phyloP scores from a whole-genome alignment of 2,797 vertebrate species.

The Brachyrhaphis roseni region DNA sequence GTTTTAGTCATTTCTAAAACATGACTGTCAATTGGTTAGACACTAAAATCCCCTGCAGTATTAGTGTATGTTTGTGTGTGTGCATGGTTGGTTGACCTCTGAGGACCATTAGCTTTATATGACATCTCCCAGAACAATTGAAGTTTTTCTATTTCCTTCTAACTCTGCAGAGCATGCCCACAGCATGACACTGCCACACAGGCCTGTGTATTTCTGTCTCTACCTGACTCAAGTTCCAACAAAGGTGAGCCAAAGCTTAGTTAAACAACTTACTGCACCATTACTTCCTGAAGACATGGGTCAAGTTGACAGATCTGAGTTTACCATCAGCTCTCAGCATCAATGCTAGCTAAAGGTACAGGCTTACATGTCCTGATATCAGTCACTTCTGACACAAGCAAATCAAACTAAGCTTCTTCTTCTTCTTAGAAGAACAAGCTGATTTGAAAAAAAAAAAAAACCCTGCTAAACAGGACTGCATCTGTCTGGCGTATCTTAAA shows the following conservation, averaged over 20 bases:
- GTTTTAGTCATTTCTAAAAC: not conserved
- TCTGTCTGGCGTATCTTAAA: constrained; percentile 51
- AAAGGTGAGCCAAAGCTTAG: constrained; percentile 70
- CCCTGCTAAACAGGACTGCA: constrained; percentile 18
- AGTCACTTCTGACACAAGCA: constrained; percentile 57
- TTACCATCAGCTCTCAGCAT: constrained; percentile 58
- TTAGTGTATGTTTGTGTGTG: not conserved
- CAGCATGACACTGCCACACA: constrained; percentile 8
- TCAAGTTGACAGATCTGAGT: constrained; percentile 52
- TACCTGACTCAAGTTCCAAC: constrained; percentile 61
- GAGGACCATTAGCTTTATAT: not conserved
- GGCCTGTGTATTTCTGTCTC: constrained; percentile 46
- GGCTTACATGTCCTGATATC: constrained; percentile 47
- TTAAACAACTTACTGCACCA: constrained; percentile 75
- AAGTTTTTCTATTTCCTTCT: not conserved
- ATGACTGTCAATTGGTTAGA: not conserved
- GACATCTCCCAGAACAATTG: not conserved
- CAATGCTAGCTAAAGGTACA: constrained; percentile 59
- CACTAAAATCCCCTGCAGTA: not conserved
- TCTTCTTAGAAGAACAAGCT: not conserved
- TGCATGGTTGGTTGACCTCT: not conserved
- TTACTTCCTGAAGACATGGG: constrained; percentile 66
- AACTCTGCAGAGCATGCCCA: not conserved
- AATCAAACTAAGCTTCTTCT: not conserved
- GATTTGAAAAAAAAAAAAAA: constrained; percentile 3